A percentile compares a stretch with the other conserved stretches of the same genome.
Evolutionary conservation across 2,113 vertebrate species (phyloP).

Genomic region (Peromyscus maniculatus): DNA sequence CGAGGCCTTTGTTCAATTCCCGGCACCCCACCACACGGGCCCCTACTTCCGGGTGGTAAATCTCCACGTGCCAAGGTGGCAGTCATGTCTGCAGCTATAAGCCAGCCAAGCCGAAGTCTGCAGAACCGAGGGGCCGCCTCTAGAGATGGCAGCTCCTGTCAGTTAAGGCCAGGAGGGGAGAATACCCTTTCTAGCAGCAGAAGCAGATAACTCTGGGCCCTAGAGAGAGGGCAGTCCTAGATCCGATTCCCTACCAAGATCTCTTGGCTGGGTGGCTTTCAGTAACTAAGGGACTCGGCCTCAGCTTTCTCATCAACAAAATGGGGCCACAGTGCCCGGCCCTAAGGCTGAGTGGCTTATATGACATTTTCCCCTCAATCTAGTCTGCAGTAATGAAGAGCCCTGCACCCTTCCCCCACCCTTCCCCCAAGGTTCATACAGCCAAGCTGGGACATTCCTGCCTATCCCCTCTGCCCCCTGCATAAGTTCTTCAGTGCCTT

Average conservation of each 20-base stretch:
- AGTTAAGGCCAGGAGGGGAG: not conserved
- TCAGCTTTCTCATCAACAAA: not conserved
- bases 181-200: not conserved
- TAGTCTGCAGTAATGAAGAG: not conserved
- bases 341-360: not conserved
- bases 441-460: not conserved
- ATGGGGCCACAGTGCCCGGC: not conserved
- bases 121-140: not conserved
- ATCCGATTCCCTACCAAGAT: not conserved
- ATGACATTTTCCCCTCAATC: not conserved
- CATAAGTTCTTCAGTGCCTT: not conserved
- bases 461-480: not conserved
- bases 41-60: not conserved
- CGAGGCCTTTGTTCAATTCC: not conserved
- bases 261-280: not conserved
- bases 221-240: not conserved
- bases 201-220: not conserved
- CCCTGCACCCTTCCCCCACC: not conserved
- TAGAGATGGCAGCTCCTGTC: not conserved
- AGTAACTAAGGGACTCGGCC: not conserved
- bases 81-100: not conserved
- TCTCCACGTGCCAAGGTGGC: rapidly evolving
- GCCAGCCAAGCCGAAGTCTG: not conserved
- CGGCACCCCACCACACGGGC: not conserved
- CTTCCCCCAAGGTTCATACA: not conserved